Conservation (phyloP, 2,888 invertebrate species). For the Agrotis clavis region DNA sequence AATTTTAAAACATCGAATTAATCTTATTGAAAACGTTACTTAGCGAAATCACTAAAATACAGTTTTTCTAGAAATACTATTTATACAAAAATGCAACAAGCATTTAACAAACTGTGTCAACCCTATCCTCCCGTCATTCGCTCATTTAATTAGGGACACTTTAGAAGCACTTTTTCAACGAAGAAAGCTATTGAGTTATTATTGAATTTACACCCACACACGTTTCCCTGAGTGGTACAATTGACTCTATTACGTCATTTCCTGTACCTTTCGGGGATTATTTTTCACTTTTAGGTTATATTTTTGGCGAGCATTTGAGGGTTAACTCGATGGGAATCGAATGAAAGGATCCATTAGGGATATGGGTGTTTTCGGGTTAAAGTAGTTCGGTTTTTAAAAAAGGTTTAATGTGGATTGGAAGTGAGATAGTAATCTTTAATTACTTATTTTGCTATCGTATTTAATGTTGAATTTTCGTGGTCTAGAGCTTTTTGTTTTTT, state of each 20-base stretch:
- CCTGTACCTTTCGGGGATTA: conserved; percentile 58
- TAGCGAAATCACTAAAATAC: too few species aligned
- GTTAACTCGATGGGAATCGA: conserved; percentile 22
- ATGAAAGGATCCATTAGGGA: conserved; percentile 61
- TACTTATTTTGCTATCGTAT: neutral
- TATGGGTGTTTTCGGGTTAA: conserved; percentile 22
- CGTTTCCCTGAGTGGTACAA: conserved; percentile 75
- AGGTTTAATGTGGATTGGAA: neutral
- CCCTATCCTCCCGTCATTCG: conserved; percentile 56
- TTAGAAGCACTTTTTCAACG: conserved; percentile 64
- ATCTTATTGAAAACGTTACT: too few species aligned
- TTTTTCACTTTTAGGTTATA: conserved; percentile 54
- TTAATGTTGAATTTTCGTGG: neutral
- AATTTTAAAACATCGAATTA: too few species aligned
- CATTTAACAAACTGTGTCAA: conserved; percentile 15
- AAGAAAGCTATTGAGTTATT: conserved; percentile 69
- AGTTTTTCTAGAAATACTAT: too few species aligned
- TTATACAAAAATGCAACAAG: neutral
- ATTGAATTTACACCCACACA: conserved; percentile 79
- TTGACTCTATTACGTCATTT: conserved; percentile 67
- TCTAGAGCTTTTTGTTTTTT: neutral
- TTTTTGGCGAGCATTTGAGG: conserved; percentile 43
- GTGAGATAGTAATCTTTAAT: conserved; percentile 14
- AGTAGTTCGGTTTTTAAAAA: conserved; percentile 19
- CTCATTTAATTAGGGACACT: conserved; percentile 72